Evolutionary conservation across 2,888 invertebrate species (phyloP).

Genomic region (Dioctria linearis): DNA sequence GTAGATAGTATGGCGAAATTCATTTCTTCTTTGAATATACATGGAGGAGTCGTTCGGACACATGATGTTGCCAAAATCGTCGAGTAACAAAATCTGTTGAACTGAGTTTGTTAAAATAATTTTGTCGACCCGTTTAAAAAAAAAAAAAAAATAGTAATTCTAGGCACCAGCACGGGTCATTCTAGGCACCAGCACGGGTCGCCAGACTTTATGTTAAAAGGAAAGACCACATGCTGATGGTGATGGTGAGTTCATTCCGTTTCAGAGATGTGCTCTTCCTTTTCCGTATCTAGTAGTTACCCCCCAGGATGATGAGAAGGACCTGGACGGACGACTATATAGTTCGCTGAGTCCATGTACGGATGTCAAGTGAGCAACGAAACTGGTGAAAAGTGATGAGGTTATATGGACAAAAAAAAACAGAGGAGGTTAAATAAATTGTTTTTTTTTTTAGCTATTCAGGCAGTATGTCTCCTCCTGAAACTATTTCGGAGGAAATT

Average conservation of each 20-base stretch:
- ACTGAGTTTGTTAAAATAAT: conserved; percentile 43
- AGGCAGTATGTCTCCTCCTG: too few relatives aligned
- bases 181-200: conserved; percentile 11
- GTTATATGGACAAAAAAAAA: not conserved
- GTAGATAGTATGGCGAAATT: too few relatives aligned
- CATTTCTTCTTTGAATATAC: too few relatives aligned
- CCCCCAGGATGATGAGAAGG: too few relatives aligned
- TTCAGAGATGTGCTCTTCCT: not conserved
- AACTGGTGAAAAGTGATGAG: conserved; percentile 3
- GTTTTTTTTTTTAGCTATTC: not conserved
- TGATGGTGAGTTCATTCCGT: not conserved
- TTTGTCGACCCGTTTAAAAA: conserved; percentile 9
- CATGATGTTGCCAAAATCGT: conserved; percentile 35
- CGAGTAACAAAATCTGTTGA: conserved; percentile 29
- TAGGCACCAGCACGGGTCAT: conserved; percentile 1
- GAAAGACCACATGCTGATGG: conserved; percentile 27
- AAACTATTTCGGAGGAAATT: too few relatives aligned
- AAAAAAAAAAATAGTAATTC: conserved; percentile 21
- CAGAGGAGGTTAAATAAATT: conserved; percentile 5
- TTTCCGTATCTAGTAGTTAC: not conserved
- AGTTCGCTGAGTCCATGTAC: not conserved
- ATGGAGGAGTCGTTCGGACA: not conserved
- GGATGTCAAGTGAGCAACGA: not conserved
- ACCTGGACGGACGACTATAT: not conserved
- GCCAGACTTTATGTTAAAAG: conserved; percentile 12